Evolutionary conservation across 2,797 vertebrate genomes (phyloP), one percentile per base, ranked within the genome.

Genomic region (Cyclura pinguis): DNA sequence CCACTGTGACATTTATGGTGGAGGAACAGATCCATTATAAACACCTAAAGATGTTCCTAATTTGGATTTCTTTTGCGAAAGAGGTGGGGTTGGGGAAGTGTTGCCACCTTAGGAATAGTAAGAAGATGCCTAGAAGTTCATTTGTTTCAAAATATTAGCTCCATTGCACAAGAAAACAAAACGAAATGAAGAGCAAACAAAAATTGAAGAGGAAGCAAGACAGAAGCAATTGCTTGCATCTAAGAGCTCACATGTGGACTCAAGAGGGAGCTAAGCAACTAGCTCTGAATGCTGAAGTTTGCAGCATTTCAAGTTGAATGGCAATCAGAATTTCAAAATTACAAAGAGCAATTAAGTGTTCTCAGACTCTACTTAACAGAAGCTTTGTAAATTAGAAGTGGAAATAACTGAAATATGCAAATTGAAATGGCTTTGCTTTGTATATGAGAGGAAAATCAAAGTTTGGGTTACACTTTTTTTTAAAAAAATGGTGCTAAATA

Each of bases 251-350:
- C 29, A 93, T 92, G 90, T 94, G 84, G 69, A 93, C 95, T 96
- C 94, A 94, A 96, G 95, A 94, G 95, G 96, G 95, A 95, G 95
- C 95, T 92, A 94, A 42, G 92, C 87, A 94, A 91, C 94, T 91
- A 91, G 29, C 92, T 95, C 90, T 92, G 87, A 72, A 91, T 88
- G 50, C 50, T 89, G 47, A 92, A 29, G 5, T 85, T 91, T 93
- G 91, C 50, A 81, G 55, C 76, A 84, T 72, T 93, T 90, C 85
- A 35, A 47, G n/a, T 73, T 84, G 52, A 59, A 81, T 87, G 83
- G 0, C 80, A 6, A 84, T 93, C 93, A 94, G 92, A 52, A 80
- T 91, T 88, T 88, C 64, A 93, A 96, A 94, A 93, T 87, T 86
- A 89, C 86, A 42, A 74, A 87, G 92, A 87, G 85, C 91, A 90